Evolutionary conservation across 2,113 vertebrate genomes (phyloP), one percentile per base, ranked within the genome.

Genomic region (Actenoides lindsayi): DNA sequence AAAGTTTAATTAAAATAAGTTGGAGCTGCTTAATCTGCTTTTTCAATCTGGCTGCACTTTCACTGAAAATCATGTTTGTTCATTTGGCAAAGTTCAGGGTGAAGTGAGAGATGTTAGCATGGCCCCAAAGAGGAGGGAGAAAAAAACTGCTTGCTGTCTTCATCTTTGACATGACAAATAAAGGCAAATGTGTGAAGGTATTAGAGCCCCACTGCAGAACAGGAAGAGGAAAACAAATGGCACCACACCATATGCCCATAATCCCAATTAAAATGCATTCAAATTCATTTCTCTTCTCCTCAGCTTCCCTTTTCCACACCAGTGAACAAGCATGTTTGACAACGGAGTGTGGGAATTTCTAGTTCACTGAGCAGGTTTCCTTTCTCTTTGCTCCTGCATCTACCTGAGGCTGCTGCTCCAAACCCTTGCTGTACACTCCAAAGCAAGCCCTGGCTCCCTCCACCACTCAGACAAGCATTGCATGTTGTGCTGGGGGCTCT

Each of bases 261-360:
- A 95, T 89, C 82, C 90, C 92, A 92, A 95, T 94, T 96, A 96
- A 95, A 90, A 85, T 51, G 83, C 86, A 90, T 96, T 96, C 75
- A 76, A 64, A 87, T 63, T 71, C 51, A 86, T 94, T 93, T 94
- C 87, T 96, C 73, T 91, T 83, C 84, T 91, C 82, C 46, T 90
- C 80, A 94, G 85, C 80, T 85, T 93, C 93, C 75, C 83, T 94
- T 97, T 96, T 95, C 90, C 94, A 91, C 85, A 44, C 75, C 92
- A 95, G 50, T 65, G 94, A 97, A 69, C 96, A 97, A 87, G 83
- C 33, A 44, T 68, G 94, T 97, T 96, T 96, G 94, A 96, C 92
- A 97, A 94, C 86, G 89, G 87, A 62, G 84, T 96, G 90, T 96
- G 90, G 87, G 92, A 96, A 97, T 95, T 96, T 97, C 91, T 94